Base-by-base conservation (phyloP, 2,797 vertebrate species). In the Premnoplex brunnescens region DNA sequence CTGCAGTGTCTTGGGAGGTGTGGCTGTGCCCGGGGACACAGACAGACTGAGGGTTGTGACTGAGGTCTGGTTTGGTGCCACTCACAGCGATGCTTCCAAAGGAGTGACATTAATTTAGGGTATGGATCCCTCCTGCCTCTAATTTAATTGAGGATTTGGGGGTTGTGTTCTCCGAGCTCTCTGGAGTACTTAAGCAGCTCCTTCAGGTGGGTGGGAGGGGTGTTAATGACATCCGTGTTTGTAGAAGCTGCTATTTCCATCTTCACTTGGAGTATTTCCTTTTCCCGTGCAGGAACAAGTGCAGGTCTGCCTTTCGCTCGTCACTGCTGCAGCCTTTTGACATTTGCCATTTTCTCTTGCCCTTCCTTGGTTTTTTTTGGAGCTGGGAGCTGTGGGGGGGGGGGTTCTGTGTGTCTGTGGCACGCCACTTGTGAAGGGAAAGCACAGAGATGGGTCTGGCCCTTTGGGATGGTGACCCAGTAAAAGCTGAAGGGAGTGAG, bases 61-160 rank as follows among this genome's bases (percentile, higher is more conserved):
- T 22, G 2, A 23, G 67, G 30, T 59, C 12, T 72, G 55, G 44
- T 85, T 73, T 64, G 93, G 85, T 92, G 94, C 74, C 56, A 4
- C 74, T 89, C 67, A 23, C 46, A 72, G 87, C 1, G 0, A 64
- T 51, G 44, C 71, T 95, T 93, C 85, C 66, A 37, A 27, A 80
- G 71, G 59, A 76, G 63, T 78, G 76, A 2, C 51, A 24, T 91
- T 95, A 76, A 85, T 80, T 95, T 89, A 44, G 88, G 66, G 54
- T 94, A 79, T 83, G 59, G 89, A 78, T 56, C 34, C 66, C 55
- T 92, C 82, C 85, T 86, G 80, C 62, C 79, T 89, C 51, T 80
- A 36, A 80, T 28, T 94, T 41, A 91, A 19, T 43, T 18, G 51
- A 58, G 39, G 23, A 24, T 74, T 73, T 43, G 69, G 27, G 44